Conservation (phyloP, 2,113 vertebrate genomes). For the Microtus richardsoni region DNA sequence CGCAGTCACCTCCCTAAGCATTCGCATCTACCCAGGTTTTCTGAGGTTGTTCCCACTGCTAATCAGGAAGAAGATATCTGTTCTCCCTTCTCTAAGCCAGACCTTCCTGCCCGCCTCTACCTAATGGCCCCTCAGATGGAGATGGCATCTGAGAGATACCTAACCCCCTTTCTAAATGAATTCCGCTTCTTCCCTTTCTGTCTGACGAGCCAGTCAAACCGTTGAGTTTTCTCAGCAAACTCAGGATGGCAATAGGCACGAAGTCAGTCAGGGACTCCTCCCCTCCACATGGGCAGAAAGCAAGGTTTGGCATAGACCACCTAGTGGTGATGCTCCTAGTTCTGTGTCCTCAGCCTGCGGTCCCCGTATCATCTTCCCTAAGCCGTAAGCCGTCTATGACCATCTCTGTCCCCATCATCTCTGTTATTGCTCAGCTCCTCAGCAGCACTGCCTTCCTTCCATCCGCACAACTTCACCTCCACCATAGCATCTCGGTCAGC, state of each 20-base stretch:
- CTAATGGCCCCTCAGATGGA: background rate
- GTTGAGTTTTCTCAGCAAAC: background rate
- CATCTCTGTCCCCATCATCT: background rate
- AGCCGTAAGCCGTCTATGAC: background rate
- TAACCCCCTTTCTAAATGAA: background rate
- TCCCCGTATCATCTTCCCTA: background rate
- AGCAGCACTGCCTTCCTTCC: background rate
- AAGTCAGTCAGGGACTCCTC: background rate
- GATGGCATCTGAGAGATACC: background rate
- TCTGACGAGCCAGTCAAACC: background rate
- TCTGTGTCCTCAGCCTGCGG: no score
- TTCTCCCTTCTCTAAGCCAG: background rate
- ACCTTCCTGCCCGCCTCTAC: background rate
- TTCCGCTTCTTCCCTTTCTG: background rate
- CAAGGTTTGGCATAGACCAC: background rate
- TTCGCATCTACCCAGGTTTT: background rate
- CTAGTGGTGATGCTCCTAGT: no score
- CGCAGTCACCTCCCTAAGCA: background rate
- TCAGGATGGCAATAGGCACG: background rate
- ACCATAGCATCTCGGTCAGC: accelerated
- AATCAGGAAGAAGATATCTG: background rate
- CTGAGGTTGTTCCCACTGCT: background rate
- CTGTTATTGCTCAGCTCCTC: background rate
- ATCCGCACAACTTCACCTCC: background rate
- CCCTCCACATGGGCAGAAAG: background rate